These are phyloP conservation scores for Engystomops pustulosus DNA, from an alignment of 2,113 vertebrate genomes.

Conservation along the genomic window DNA sequence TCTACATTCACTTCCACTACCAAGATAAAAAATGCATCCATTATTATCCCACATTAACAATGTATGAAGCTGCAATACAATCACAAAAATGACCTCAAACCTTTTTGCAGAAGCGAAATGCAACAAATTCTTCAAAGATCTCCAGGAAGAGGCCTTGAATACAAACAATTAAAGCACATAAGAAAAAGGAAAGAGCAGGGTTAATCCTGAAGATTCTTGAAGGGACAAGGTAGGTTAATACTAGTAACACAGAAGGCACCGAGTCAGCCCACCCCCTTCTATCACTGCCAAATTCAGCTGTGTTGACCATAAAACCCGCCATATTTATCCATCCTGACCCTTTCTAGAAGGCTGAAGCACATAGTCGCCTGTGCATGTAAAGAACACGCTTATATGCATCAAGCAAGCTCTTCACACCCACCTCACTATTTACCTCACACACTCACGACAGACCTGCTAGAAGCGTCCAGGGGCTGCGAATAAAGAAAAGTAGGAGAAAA, in stretches of 20 bases:
- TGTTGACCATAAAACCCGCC: slow-evolving; percentile 38
- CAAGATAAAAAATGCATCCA: not conserved
- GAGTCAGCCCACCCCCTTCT: slow-evolving; percentile 22
- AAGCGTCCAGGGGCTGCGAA: not conserved
- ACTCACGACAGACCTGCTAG: not conserved
- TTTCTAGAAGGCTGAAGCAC: too few relatives aligned
- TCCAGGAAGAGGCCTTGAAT: not conserved
- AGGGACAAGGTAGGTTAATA: not conserved
- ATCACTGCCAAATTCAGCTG: slow-evolving; percentile 36
- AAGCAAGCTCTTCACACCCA: not conserved
- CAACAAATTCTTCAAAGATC: not conserved
- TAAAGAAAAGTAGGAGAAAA: not conserved
- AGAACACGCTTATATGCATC: not conserved
- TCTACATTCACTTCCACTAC: not conserved
- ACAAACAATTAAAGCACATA: too few relatives aligned
- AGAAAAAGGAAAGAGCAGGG: not conserved
- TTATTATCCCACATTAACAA: not conserved
- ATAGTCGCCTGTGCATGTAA: too few relatives aligned
- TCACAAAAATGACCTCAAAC: not conserved
- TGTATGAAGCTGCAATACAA: not conserved
- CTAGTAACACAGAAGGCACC: not conserved
- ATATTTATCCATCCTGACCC: slow-evolving; percentile 24
- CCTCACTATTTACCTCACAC: not conserved
- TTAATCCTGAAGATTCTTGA: not conserved
- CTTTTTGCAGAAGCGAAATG: not conserved